Percentiles rank a stretch among this genome's conserved stretches.
Evolutionary conservation across 2,888 invertebrate species (phyloP).

Genomic region (Drosophila phalerata): DNA sequence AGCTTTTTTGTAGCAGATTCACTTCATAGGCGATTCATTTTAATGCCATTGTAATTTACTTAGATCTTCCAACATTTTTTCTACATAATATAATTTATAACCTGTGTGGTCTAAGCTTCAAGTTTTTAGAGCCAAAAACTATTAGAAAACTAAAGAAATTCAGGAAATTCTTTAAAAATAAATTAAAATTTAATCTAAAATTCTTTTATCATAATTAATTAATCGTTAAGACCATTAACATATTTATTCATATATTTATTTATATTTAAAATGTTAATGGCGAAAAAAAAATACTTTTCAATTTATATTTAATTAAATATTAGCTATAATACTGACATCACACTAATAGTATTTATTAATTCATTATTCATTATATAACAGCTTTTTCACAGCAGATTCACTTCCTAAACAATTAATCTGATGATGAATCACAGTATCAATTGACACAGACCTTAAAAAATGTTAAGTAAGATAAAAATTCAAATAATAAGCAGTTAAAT

Average conservation of each 20-base stretch:
- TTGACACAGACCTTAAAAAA: conserved; percentile 21
- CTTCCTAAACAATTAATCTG: conserved; percentile 10
- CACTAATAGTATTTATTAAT: neutral
- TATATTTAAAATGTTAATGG: too few relatives aligned
- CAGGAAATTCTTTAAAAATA: neutral
- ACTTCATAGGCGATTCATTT: conserved; percentile 5
- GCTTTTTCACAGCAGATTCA: conserved; percentile 1
- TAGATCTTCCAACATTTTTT: too few relatives aligned
- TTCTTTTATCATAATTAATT: neutral
- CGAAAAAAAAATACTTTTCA: too few relatives aligned
- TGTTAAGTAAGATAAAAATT: conserved; percentile 11
- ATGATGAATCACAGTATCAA: conserved; percentile 28
- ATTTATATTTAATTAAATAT: conserved; percentile 6
- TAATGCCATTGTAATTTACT: too few relatives aligned
- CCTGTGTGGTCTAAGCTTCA: too few relatives aligned
- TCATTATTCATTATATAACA: conserved; percentile 8
- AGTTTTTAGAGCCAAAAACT: neutral
- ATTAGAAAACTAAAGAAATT: neutral
- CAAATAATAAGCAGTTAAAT: conserved; percentile 32
- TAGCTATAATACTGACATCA: conserved; percentile 11
- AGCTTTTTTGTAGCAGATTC: conserved; percentile 1
- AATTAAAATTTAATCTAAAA: neutral
- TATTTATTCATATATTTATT: neutral
- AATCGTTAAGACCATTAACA: neutral
- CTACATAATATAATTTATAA: too few relatives aligned